Conservation (phyloP, 2,888 invertebrate species). For the Pristionchus mayeri region DNA sequence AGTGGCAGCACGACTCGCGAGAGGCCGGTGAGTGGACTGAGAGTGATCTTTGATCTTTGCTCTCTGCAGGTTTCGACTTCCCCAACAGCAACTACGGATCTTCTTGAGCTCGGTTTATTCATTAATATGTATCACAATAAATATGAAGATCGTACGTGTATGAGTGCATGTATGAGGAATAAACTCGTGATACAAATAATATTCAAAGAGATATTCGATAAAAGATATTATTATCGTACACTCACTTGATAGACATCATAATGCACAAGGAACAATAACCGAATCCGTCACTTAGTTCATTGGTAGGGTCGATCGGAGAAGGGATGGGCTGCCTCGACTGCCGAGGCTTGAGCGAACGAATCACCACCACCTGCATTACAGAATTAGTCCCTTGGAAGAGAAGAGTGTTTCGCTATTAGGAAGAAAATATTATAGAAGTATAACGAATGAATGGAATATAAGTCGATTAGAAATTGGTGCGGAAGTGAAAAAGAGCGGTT, state of each 20-base stretch:
- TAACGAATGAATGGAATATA: too few species aligned
- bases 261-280: too few species aligned
- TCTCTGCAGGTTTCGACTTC: conserved; percentile 35
- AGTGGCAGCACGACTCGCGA: conserved; percentile 23
- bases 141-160: not conserved
- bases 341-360: conserved; percentile 40
- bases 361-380: not conserved
- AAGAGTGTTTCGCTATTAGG: too few species aligned
- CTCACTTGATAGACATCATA: too few species aligned
- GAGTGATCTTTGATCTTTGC: not conserved
- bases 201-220: not conserved
- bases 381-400: not conserved
- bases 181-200: not conserved
- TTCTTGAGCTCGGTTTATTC: not conserved
- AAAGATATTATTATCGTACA: not conserved
- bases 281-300: not conserved
- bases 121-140: conserved; percentile 10
- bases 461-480: too few species aligned
- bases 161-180: not conserved
- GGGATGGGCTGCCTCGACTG: conserved; percentile 48
- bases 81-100: conserved; percentile 49
- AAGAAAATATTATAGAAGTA: too few species aligned
- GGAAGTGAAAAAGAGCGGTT: too few species aligned
- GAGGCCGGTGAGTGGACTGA: not conserved
- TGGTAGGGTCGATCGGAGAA: conserved; percentile 49